Percentiles rank a stretch among this genome's conserved stretches.
Conservation (phyloP, 1,140 invertebrate species). For the Drosophila sucinea region DNA sequence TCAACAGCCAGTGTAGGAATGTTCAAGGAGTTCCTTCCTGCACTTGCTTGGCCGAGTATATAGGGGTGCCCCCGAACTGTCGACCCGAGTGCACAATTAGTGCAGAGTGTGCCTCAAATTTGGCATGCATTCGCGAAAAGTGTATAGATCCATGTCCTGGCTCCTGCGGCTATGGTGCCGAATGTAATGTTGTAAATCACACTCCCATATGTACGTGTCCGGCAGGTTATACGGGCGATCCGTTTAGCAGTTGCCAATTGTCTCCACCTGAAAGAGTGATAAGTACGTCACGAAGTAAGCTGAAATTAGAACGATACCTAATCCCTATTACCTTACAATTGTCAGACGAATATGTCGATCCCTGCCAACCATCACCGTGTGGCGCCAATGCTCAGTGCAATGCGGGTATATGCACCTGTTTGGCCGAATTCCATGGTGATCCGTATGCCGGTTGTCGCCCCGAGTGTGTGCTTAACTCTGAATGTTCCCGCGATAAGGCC, state of each 20-base stretch:
- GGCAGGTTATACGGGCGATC: conserved; percentile 91
- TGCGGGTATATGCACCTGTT: conserved; percentile 90
- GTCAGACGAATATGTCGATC: conserved; percentile 87
- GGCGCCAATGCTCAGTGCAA: conserved; percentile 91
- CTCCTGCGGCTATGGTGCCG: conserved; percentile 91
- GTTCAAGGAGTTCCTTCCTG: conserved; percentile 90
- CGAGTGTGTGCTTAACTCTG: conserved; percentile 92
- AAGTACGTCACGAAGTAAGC: conserved; percentile 85
- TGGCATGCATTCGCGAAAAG: conserved; percentile 92
- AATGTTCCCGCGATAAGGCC: conserved; percentile 89
- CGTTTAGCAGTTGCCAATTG: conserved; percentile 89
- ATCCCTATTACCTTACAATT: conserved; percentile 69
- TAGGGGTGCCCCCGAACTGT: conserved; percentile 90
- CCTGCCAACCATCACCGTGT: conserved; percentile 91
- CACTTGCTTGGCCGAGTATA: conserved; percentile 89
- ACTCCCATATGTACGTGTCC: conserved; percentile 92
- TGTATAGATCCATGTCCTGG: conserved; percentile 93
- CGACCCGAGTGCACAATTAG: conserved; percentile 93
- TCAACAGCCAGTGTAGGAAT: conserved; percentile 90
- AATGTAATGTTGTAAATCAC: conserved; percentile 93
- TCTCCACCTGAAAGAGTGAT: conserved; percentile 82
- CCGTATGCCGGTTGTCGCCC: conserved; percentile 92
- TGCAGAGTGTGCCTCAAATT: conserved; percentile 90
- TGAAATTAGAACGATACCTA: conserved; percentile 78
- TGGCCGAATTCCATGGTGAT: conserved; percentile 92